Base-by-base conservation (phyloP, 2,797 vertebrate species). In the Silurus lanzhouensis region DNA sequence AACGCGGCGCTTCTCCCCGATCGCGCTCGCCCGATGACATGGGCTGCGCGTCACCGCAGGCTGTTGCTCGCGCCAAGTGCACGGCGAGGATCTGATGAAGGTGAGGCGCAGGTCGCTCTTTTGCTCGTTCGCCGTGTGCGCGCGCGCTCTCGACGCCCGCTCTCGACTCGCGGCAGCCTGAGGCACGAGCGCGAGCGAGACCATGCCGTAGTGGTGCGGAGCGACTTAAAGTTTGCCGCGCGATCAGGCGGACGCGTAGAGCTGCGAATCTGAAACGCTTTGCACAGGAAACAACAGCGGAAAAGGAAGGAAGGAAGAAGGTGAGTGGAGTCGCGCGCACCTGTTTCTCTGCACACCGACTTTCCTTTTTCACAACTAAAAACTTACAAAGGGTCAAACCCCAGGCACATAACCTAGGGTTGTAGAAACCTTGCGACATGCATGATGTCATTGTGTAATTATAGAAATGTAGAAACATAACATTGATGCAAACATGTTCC, bases 181-280 rank as follows among this genome's bases (percentile, higher is more conserved):
- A 63, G 38, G n/a, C 48, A 46, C 52, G n/a, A 5, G 63, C 31
- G 71, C 58, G 57, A 20, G 58, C 60, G 44, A 15, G 5, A 48
- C 46, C 63, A 84, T 79, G 70, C 63, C 77, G 78, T 52, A 71
- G 68, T 58, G 82, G 61, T n/a, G 81, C 68, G 8, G 10, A 31
- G 57, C 13, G 58, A 83, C 9, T 76, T 58, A 84, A 89, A 88
- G 90, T 93, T 91, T 88, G 88, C 63, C 89, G 93, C 90, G 93
- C 75, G 76, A 85, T 85, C 68, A 84, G 81, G 86, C 92, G 84
- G 83, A 89, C 85, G 90, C 87, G 55, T 76, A 31, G 64, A 75
- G 76, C 63, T 64, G 83, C 82, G 58, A 61, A 67, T 68, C 84
- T n/a, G 83, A 81, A 25, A 68, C 91, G 91, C 90, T 63, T 86